phyloP scores from a whole-genome alignment of 2,113 vertebrate genomes.

The Dolichotis patagonum region DNA sequence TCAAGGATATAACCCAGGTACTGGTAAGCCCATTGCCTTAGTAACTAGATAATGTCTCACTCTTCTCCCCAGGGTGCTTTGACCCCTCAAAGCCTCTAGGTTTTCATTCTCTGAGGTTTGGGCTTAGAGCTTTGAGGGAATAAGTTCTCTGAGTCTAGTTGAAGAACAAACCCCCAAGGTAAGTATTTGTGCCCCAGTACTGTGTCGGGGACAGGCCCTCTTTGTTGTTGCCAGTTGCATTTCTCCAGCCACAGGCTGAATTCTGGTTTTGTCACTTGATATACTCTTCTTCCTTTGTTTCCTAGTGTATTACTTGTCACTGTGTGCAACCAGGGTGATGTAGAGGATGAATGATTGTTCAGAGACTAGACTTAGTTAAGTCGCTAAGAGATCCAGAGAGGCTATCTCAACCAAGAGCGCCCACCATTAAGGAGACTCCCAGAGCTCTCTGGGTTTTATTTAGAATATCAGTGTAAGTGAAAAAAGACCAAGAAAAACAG shows the following conservation, averaged over 20 bases:
- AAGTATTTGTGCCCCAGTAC: neutral
- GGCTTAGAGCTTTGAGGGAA: neutral
- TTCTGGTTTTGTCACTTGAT: neutral
- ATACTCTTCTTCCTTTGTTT: slow-evolving; percentile 25
- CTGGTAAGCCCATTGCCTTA: neutral
- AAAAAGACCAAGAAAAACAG: neutral
- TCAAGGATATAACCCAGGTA: slow-evolving; percentile 86
- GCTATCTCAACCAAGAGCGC: neutral
- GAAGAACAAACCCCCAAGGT: neutral
- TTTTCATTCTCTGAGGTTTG: neutral
- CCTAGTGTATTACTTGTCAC: neutral
- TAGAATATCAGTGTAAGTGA: neutral
- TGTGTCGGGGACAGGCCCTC: neutral
- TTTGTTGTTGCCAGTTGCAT: neutral
- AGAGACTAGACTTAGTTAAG: neutral
- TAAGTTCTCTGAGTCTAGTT: neutral
- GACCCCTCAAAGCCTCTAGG: neutral
- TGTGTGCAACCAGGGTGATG: neutral
- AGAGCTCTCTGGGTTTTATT: neutral
- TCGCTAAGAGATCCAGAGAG: neutral
- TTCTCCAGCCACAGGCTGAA: neutral
- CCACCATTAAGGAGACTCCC: neutral
- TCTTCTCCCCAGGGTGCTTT: neutral
- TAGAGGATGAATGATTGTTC: neutral
- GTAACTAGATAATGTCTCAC: neutral